Evolutionary conservation across 2,113 vertebrate genomes (phyloP), one percentile per base, ranked within the genome.

Genomic region (Mungos mungo): DNA sequence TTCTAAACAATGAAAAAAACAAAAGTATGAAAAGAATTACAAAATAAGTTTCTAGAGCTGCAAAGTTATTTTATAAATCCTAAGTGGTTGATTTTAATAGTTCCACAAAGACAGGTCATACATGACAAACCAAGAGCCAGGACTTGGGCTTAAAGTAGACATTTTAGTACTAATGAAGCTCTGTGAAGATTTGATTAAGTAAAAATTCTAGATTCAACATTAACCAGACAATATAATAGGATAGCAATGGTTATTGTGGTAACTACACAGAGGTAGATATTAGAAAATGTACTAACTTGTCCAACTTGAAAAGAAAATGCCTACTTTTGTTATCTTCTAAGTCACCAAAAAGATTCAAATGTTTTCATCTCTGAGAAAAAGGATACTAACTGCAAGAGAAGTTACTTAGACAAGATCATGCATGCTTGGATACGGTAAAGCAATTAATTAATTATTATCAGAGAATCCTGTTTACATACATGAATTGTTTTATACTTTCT

Each of bases 121-220:
- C 77, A 2, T 79, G 47, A 82, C 31, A 97, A 85, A 25, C 16
- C 16, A 41, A 80, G 93, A 92, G 71, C 33, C 21, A 72, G 45
- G 50, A 63, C 7, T 79, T 77, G 52, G 14, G 9, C 25, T 85
- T 85, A 33, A 57, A 35, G 35, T 35, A 95, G 77, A 86, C 19
- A 35, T 80, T 90, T 91, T 66, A 41, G 25, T 79, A 66, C 4
- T 13, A 57, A 82, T 71, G 38, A 88, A 90, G 41, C 29, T 91
- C 82, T 93, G 18, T 68, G 33, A 79, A 93, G n/a, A 29, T 69
- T 2, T 60, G 16, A 77, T 38, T 94, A 93, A 94, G 41, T 76
- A 88, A 79, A 95, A 92, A n/a, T 79, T 95, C 45, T 95, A 96
- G n/a, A 71, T 90, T 95, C 29, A 88, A 88, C 35, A 82, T 72